Evolutionary conservation across 2,113 vertebrate genomes (phyloP).

Genomic region (Motacilla tschutschensis): DNA sequence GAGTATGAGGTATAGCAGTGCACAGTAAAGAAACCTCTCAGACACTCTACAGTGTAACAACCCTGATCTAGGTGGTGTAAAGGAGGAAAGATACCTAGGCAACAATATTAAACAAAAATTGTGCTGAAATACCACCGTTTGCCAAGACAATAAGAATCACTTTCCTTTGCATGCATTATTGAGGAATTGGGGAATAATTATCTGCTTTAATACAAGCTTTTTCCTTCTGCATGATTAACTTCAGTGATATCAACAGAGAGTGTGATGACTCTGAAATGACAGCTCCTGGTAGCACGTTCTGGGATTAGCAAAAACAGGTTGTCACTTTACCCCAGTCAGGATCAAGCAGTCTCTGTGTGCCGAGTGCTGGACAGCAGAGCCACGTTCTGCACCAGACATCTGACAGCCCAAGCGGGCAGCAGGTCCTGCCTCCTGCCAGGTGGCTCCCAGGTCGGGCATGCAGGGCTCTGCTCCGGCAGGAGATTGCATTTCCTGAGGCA

Average conservation of each 20-base stretch:
- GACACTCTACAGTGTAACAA: background rate
- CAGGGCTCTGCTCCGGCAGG: background rate
- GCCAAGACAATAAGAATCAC: slow-evolving; percentile 27
- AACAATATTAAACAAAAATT: background rate
- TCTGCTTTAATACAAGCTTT: slow-evolving; percentile 42
- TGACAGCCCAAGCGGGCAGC: background rate
- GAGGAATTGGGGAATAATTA: slow-evolving; percentile 46
- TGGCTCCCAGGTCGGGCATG: background rate
- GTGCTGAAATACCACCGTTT: background rate
- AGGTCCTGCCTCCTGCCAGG: background rate
- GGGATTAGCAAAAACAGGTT: slow-evolving; percentile 50
- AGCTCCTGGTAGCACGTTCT: slow-evolving; percentile 45
- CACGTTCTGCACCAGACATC: background rate
- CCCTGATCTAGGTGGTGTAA: background rate
- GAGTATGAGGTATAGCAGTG: background rate
- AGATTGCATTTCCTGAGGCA: background rate
- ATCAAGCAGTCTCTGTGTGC: background rate
- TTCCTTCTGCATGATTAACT: slow-evolving; percentile 50
- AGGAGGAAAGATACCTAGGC: background rate
- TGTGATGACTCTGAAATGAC: slow-evolving; percentile 43
- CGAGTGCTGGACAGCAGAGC: background rate
- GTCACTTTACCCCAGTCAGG: slow-evolving; percentile 17
- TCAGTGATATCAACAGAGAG: slow-evolving; percentile 42
- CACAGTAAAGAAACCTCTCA: background rate
- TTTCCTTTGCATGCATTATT: slow-evolving; percentile 29